Base-by-base conservation (phyloP, 2,797 vertebrate species). In the Chrysocyon brachyurus region DNA sequence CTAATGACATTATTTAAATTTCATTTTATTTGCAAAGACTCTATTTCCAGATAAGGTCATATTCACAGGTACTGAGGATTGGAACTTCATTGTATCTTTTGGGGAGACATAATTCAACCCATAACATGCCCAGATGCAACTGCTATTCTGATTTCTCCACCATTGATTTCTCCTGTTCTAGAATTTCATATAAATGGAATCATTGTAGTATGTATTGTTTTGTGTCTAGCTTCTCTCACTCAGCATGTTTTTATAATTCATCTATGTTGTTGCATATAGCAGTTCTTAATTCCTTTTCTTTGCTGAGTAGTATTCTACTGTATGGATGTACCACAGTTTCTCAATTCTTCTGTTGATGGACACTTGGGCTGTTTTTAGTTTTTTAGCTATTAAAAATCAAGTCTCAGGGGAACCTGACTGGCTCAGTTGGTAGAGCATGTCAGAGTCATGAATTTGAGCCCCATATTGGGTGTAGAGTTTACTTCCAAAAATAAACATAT, bases 11-110 rank as follows among this genome's bases (percentile, higher is more conserved):
- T 31, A 81, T 66, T 40, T 81, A 73, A 90, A 75, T 9, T 64
- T 96, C 19, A 68, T 83, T 79, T 79, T 40, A 78, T 92, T 81
- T 86, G 24, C 64, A 86, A 90, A 92, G 81, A 86, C 40, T 26
- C 15, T 49, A 28, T 75, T 90, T 94, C 26, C 70, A 57, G 81
- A 82, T 52, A 82, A 90, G 31, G 11, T 82, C n/a, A 40, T 52
- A 75, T 93, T 94, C 64, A 73, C 5, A 52, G 64, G 52, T 86
- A 73, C 31, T 64, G 49, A 94, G 56, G 66, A 17, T 94, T 89
- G 83, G 66, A 22, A 46, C 28, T 46, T 83, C 77, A 89, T n/a
- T 15, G 11, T 56, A 64, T 94, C 79, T 75, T 82, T 82, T n/a
- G 14, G 46, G 46, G 7, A 17, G 33, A 21, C 57, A 73, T n/a